These are phyloP conservation scores for Euproctis similis DNA, from an alignment of 2,888 invertebrate species.

Conservation along the genomic window DNA sequence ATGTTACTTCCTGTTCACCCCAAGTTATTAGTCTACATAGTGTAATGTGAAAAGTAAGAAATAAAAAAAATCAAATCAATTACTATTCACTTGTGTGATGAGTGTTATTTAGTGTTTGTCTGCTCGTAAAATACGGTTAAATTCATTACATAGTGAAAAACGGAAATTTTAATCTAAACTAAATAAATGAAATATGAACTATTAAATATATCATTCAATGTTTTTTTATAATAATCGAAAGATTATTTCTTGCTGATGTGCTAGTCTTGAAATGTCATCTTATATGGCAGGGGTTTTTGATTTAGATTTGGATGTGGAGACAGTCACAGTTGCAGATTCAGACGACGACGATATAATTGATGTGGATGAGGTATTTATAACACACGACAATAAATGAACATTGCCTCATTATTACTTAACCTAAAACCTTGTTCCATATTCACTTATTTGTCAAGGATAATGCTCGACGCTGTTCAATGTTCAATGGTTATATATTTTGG, in stretches of 20 bases:
- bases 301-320: slow-evolving; percentile 86
- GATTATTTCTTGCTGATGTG: slow-evolving; percentile 65
- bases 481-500: slow-evolving; percentile 1
- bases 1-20: too few relatives aligned
- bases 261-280: slow-evolving; percentile 74
- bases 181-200: too few relatives aligned
- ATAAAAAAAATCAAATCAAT: too few relatives aligned
- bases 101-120: too few relatives aligned
- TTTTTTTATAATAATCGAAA: too few relatives aligned
- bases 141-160: too few relatives aligned
- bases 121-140: too few relatives aligned
- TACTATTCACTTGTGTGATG: too few relatives aligned
- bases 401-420: slow-evolving; percentile 35
- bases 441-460: slow-evolving; percentile 48
- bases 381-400: slow-evolving; percentile 8
- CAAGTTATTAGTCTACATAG: too few relatives aligned
- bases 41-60: too few relatives aligned
- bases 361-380: slow-evolving; percentile 84
- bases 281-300: slow-evolving; percentile 94
- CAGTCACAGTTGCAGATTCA: slow-evolving; percentile 81
- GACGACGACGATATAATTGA: slow-evolving; percentile 94
- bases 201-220: too few relatives aligned
- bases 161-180: too few relatives aligned
- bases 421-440: slow-evolving; percentile 79
- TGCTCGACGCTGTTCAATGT: slow-evolving; percentile 27